Evolutionary conservation across 1,140 invertebrate species (phyloP).

Genomic region (Platyscapa corneri): DNA sequence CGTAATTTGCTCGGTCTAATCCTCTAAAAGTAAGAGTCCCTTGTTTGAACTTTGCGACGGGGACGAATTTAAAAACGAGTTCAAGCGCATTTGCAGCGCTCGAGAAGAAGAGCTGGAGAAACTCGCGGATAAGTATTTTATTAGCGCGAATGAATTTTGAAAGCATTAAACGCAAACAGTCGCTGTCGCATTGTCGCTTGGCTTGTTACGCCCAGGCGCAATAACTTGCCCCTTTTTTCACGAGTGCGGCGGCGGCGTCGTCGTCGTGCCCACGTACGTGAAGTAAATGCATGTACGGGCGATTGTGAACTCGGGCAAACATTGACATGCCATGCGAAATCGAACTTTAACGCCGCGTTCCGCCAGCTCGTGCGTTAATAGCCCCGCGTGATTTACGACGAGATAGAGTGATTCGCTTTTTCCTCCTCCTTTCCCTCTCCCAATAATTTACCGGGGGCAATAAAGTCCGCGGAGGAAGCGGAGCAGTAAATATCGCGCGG

Average conservation of each 20-base stretch:
- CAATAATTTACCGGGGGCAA: slow-evolving; percentile 33
- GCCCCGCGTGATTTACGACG: slow-evolving; percentile 35
- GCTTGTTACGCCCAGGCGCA: background rate
- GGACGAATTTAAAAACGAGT: no score
- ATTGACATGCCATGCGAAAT: slow-evolving; percentile 33
- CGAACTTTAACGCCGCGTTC: slow-evolving; percentile 6
- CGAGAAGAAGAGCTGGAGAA: background rate
- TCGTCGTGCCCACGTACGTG: background rate
- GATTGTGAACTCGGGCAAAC: slow-evolving; percentile 15
- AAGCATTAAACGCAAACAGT: background rate
- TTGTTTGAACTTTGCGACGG: no score
- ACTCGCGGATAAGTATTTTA: background rate
- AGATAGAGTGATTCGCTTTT: slow-evolving; percentile 35
- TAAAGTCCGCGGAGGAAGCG: slow-evolving; percentile 33
- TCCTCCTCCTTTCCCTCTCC: background rate
- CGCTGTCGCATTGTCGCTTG: background rate
- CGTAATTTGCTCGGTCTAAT: no score
- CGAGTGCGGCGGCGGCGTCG: background rate
- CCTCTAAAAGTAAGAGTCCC: no score
- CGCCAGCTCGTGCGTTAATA: slow-evolving; percentile 27
- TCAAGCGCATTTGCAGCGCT: background rate
- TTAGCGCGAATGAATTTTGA: no score
- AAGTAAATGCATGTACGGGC: slow-evolving; percentile 15
- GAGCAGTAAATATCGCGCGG: slow-evolving; percentile 44
- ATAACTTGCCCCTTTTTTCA: no score